Evolutionary conservation across 2,113 vertebrate genomes (phyloP), one percentile per base, ranked within the genome.

Genomic region (Prionailurus viverrinus): DNA sequence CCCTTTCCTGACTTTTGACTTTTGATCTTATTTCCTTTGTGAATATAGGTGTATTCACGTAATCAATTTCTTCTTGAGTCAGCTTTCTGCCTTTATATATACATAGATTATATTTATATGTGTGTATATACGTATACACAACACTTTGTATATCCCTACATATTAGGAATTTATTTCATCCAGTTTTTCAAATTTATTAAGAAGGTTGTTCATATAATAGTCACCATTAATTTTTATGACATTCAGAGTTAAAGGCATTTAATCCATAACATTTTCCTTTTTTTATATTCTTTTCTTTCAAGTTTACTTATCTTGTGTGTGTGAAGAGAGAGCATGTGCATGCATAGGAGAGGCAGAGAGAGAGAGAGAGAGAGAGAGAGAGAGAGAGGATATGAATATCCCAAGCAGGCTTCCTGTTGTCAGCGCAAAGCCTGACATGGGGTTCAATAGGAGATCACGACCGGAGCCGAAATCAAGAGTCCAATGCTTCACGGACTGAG

Each of bases 131-230:
- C 27, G 3, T 48, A 78, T 31, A 48, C 16, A 45, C n/a, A 73
- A 39, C 69, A 48, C 27, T 48, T 18, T 65, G 16, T 65, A 53
- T 87, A 55, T 66, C 45, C 23, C 58, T 29, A 10, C 33, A 23
- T n/a, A 53, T 80, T 88, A 71, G 55, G 51, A 69, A 33, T 94
- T 66, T 51, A 41, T 94, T 92, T 93, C 12, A 73, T n/a, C 9
- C 58, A 69, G 4, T 18, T 81, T 92, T 94, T 63, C 31, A 95
- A 33, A 19, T 89, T 73, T 87, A 31, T 69, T 96, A 91, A 87
- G 16, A 31, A 94, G 79, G 39, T 89, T 73, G 25, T 91, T 78
- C 74, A 48, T 23, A 45, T 45, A 78, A 2, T 74, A 53, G 11
- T 91, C 7, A 45, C n/a, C 53, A 29, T 89, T 84, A 55, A 74